Evolutionary conservation across 2,113 vertebrate species (phyloP), one percentile per base, ranked within the genome.

Genomic region (Polypterus bichir): DNA sequence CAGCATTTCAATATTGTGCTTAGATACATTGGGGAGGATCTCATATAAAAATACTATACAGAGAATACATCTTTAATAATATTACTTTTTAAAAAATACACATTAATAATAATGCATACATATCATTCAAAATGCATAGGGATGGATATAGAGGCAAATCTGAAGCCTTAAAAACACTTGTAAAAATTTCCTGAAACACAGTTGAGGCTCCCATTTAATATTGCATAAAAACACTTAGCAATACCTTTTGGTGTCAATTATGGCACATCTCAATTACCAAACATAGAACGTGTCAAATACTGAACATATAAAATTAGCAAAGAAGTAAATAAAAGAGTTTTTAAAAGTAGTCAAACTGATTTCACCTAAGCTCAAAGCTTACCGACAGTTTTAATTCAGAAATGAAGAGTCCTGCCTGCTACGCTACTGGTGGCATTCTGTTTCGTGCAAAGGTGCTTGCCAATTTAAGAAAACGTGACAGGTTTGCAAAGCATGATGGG

Each of bases 31-130:
- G 53, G 49, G 44, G 58, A 85, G 86, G 84, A 88, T 79, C 70
- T 78, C 66, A 84, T 97, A 96, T 72, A 97, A 97, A 98, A 97
- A 97, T 97, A 97, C 83, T 92, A 89, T 94, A 93, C 90, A 94
- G 85, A 88, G 91, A 90, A 89, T 91, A 88, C 84, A 90, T 76
- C 86, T 91, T 89, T 86, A 74, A 79, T 27, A 27, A 27, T 84
- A 66, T 71, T 85, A 88, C 89, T 89, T 88, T 84, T 89, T 89
- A 88, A 90, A 91, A 92, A 95, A 91, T 86, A 92, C 91, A 92
- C 79, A 81, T 88, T 88, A 67, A 71, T 70, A 79, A 75, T 74
- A 60, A 11, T 62, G 74, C 77, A 71, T 66, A 77, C 76, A 69
- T 78, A 70, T 77, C 71, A 80, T 81, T 82, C 77, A 72, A 85